These are phyloP conservation scores for Kuschelorhynchus macadamiae DNA, from an alignment of 2,888 invertebrate genomes.

Conservation along the genomic window DNA sequence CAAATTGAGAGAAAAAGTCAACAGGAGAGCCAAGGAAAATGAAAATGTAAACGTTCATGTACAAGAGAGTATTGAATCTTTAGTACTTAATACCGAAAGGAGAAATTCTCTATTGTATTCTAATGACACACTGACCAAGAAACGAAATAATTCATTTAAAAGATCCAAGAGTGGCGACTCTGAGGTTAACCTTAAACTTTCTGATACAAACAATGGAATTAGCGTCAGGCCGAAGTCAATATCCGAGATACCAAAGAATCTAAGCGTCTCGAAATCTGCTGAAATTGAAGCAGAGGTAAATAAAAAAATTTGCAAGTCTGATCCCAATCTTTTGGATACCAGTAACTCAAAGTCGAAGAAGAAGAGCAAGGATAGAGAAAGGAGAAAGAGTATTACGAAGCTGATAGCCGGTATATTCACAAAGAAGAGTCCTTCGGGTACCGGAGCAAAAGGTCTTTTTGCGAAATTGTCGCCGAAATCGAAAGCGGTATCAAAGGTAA, in stretches of 20 bases:
- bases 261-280: constrained; percentile 23
- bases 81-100: constrained; percentile 61
- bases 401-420: constrained; percentile 87
- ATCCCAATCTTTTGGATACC: constrained; percentile 65
- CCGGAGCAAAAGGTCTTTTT: constrained; percentile 69
- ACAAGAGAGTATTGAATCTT: constrained; percentile 59
- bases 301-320: constrained; percentile 64
- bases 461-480: constrained; percentile 75
- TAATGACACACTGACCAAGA: constrained; percentile 64
- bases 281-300: constrained; percentile 33
- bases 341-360: constrained; percentile 64
- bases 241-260: constrained; percentile 57
- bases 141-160: constrained; percentile 61
- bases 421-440: constrained; percentile 72
- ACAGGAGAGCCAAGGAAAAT: constrained; percentile 52
- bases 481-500: constrained; percentile 77
- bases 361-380: constrained; percentile 77
- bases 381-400: constrained; percentile 87
- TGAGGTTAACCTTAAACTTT: constrained; percentile 29
- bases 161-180: constrained; percentile 64
- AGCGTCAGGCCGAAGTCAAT: constrained; percentile 62
- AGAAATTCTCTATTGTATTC: constrained; percentile 62
- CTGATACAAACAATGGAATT: constrained; percentile 20
- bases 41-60: constrained; percentile 57
- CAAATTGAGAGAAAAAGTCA: constrained; percentile 70